Evolutionary conservation across 2,888 invertebrate species (phyloP).

Genomic region (Cactoblastis cactorum): DNA sequence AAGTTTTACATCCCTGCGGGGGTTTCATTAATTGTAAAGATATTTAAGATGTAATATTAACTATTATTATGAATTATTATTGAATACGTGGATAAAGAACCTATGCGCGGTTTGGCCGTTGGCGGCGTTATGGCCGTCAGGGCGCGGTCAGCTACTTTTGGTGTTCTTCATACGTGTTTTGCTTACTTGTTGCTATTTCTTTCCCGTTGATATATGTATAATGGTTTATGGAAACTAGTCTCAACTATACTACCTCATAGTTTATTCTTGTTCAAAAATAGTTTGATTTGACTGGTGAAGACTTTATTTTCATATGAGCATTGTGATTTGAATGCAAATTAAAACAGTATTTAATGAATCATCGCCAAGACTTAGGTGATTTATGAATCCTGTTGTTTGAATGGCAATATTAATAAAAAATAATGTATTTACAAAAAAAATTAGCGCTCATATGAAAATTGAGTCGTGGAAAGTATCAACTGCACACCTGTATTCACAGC

Average conservation of each 20-base stretch:
- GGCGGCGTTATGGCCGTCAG: conserved; percentile 3
- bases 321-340: background rate
- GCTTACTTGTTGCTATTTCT: conserved; percentile 10
- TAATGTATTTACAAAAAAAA: background rate
- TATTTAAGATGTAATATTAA: conserved; percentile 67
- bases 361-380: background rate
- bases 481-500: background rate
- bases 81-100: conserved; percentile 23
- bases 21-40: conserved; percentile 65
- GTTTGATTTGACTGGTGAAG: conserved; percentile 5
- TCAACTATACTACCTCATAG: conserved; percentile 29
- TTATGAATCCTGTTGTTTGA: background rate
- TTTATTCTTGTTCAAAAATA: conserved; percentile 15
- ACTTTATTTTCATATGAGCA: conserved; percentile 1
- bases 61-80: conserved; percentile 40
- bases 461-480: background rate
- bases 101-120: conserved; percentile 12
- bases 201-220: conserved; percentile 10
- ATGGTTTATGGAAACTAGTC: conserved; percentile 16
- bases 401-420: background rate
- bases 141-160: conserved; percentile 7
- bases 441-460: conserved; percentile 3
- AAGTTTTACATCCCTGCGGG: conserved; percentile 57
- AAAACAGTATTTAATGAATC: background rate
- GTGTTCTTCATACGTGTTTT: conserved; percentile 13